These are phyloP conservation scores for Orthonyx spaldingii DNA, from an alignment of 2,113 vertebrate species.

Conservation along the genomic window DNA sequence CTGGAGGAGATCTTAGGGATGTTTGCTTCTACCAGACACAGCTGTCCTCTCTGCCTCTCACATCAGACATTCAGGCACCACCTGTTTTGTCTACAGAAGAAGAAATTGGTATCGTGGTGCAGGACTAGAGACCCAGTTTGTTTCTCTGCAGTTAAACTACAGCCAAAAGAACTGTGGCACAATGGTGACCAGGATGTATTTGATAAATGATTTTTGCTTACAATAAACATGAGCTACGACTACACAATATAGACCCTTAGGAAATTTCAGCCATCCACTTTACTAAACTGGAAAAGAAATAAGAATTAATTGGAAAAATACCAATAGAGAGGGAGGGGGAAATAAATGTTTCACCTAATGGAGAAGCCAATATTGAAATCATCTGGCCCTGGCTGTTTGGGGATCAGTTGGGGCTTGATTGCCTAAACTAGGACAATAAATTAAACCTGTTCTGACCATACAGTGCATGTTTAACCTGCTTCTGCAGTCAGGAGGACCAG, in stretches of 20 bases:
- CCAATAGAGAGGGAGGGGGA: neutral
- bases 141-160: neutral
- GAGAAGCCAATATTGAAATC: neutral
- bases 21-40: neutral
- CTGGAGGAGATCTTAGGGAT: neutral
- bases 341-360: neutral
- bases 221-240: neutral
- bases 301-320: neutral
- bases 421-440: neutral
- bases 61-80: neutral
- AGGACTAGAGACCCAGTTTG: neutral
- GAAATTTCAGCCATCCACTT: neutral
- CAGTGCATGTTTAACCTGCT: neutral
- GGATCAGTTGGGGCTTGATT: neutral
- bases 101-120: neutral
- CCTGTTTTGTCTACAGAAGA: neutral
- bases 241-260: neutral
- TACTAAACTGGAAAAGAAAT: neutral
- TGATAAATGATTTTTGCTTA: neutral
- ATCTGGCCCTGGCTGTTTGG: neutral
- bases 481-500: neutral
- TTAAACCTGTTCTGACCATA: neutral
- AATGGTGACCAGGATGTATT: neutral
- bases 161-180: neutral
- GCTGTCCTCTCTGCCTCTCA: neutral